Evolutionary conservation across 2,797 vertebrate genomes (phyloP).

Genomic region (Caiman crocodilus): DNA sequence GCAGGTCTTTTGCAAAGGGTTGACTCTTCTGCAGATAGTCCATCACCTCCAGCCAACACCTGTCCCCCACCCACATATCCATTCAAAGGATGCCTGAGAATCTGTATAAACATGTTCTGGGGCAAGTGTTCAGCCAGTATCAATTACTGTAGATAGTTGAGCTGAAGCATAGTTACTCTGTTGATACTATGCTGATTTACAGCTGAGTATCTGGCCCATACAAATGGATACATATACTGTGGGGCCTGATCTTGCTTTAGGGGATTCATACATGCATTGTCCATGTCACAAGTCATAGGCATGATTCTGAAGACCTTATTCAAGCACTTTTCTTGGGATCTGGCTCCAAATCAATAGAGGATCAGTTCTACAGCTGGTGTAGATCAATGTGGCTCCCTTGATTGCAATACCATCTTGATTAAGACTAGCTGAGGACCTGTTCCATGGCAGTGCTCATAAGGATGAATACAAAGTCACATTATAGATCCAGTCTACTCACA

Average conservation of each 20-base stretch:
- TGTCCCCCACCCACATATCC: background rate
- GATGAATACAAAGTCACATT: background rate
- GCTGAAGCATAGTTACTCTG: background rate
- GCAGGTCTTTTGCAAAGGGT: background rate
- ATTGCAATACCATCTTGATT: accelerated
- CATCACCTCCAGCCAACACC: background rate
- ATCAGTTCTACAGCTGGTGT: too few relatives aligned
- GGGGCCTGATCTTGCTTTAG: background rate
- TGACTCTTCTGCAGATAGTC: background rate
- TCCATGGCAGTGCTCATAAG: background rate
- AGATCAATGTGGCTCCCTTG: background rate
- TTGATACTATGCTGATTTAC: background rate
- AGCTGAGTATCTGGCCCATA: background rate
- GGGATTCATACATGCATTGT: background rate
- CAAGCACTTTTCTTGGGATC: background rate
- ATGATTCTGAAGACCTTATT: background rate
- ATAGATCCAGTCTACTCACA: background rate
- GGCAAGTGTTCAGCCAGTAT: background rate
- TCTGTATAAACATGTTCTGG: background rate
- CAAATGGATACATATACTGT: background rate
- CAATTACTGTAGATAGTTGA: background rate
- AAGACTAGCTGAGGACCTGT: background rate
- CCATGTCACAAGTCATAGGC: background rate
- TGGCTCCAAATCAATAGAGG: background rate
- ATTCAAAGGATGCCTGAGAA: background rate